Percentiles rank a stretch among this genome's conserved stretches.
These are phyloP conservation scores for Australoheros scitulus DNA, from an alignment of 2,113 vertebrate genomes.

Conservation along the genomic window DNA sequence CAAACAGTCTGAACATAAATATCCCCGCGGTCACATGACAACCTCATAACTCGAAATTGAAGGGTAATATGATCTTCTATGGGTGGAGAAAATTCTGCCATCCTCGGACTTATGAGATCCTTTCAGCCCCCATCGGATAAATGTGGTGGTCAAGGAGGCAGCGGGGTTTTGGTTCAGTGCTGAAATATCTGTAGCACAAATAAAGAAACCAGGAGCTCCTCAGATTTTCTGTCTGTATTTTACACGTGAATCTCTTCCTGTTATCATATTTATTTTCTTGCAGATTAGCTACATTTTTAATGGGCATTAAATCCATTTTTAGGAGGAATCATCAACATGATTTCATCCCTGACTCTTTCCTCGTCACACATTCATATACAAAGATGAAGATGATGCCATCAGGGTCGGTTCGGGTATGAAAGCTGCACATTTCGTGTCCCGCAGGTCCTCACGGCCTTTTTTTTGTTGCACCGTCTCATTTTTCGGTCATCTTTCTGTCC, in stretches of 20 bases:
- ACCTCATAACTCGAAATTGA: conserved; percentile 65
- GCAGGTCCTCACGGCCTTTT: not conserved
- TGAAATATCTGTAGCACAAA: not conserved
- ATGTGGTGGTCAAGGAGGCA: conserved; percentile 47
- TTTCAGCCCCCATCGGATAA: conserved; percentile 25
- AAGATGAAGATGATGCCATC: not conserved
- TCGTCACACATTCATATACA: fast-evolving
- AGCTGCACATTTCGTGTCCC: not conserved
- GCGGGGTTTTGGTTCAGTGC: conserved; percentile 5
- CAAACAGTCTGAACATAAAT: conserved; percentile 51
- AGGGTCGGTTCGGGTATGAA: not conserved
- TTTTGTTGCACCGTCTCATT: conserved; percentile 16
- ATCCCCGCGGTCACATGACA: conserved; percentile 60
- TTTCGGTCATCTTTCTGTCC: conserved; percentile 61
- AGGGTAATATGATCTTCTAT: conserved; percentile 57
- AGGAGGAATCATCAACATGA: not conserved
- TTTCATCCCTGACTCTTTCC: not conserved
- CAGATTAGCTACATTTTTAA: not conserved
- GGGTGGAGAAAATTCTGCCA: conserved; percentile 43
- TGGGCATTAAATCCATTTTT: not conserved
- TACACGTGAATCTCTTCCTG: not conserved
- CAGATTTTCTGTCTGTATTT: not conserved
- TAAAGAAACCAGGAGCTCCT: not conserved
- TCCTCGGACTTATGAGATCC: conserved; percentile 53
- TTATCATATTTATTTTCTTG: not conserved